A percentile compares a stretch with the other conserved stretches of the same genome.
Conservation (phyloP, 2,888 invertebrate genomes). For the Luperina nickerlii region DNA sequence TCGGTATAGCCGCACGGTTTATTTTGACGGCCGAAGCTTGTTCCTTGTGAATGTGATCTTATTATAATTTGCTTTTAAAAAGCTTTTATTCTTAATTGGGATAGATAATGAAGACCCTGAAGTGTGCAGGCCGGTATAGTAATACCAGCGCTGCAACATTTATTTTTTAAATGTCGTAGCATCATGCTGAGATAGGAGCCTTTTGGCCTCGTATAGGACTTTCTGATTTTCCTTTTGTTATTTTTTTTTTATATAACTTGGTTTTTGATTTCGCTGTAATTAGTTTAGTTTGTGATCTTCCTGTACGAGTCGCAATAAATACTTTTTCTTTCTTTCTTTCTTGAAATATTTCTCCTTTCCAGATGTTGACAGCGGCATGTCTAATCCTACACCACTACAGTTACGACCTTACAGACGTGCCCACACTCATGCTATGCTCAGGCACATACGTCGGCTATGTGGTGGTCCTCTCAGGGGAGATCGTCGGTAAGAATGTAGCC, state of each 20-base stretch:
- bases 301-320: too few relatives aligned
- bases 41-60: neutral
- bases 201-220: too few relatives aligned
- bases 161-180: too few relatives aligned
- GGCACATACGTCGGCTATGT: conserved; percentile 86
- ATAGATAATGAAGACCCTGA: neutral
- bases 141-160: too few relatives aligned
- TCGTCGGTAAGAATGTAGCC: conserved; percentile 78
- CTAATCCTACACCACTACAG: conserved; percentile 85
- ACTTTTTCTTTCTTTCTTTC: too few relatives aligned
- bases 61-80: too few relatives aligned
- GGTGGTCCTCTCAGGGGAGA: conserved; percentile 86
- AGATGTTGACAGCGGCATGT: conserved; percentile 83
- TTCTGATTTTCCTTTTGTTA: too few relatives aligned
- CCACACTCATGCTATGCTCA: conserved; percentile 86
- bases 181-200: too few relatives aligned
- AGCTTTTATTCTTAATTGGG: neutral
- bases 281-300: too few relatives aligned
- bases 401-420: conserved; percentile 85
- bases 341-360: conserved; percentile 53
- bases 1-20: neutral
- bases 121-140: neutral
- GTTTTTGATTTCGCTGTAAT: too few relatives aligned
- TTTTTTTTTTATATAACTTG: too few relatives aligned
- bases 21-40: neutral